Percentiles rank a stretch among this genome's conserved stretches.
phyloP scores from a whole-genome alignment of 2,888 invertebrate genomes.

The Poecilobothrus nobilitatus region DNA sequence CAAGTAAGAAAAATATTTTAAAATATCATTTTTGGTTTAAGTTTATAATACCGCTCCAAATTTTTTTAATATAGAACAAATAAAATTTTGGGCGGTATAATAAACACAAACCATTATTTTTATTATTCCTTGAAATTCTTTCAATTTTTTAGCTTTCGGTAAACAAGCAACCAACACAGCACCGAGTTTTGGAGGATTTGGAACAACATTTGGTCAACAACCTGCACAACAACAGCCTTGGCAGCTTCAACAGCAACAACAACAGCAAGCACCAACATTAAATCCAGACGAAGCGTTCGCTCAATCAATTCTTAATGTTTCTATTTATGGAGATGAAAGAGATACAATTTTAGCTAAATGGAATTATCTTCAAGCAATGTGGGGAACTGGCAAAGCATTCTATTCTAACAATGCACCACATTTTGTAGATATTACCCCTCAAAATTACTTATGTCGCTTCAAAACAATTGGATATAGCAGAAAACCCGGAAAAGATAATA shows the following conservation, averaged over 20 bases:
- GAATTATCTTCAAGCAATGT: constrained; percentile 76
- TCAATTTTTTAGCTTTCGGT: constrained; percentile 7
- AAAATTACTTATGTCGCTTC: constrained; percentile 87
- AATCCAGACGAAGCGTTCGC: constrained; percentile 62
- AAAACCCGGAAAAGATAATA: constrained; percentile 77
- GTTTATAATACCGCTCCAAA: not conserved
- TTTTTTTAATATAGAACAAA: not conserved
- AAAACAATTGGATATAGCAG: constrained; percentile 91
- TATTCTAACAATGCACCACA: constrained; percentile 63
- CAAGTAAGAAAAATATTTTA: constrained; percentile 21
- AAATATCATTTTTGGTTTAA: not conserved
- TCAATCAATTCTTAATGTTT: constrained; percentile 67
- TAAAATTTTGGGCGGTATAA: too few species aligned
- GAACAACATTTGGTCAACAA: constrained; percentile 47
- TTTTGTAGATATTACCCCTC: constrained; percentile 74
- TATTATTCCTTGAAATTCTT: not conserved
- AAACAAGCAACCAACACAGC: constrained; percentile 28
- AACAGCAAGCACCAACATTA: constrained; percentile 47
- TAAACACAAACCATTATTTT: too few species aligned
- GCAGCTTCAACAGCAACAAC: constrained; percentile 41
- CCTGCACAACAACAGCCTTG: constrained; percentile 30
- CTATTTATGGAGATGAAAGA: constrained; percentile 88
- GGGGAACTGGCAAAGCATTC: constrained; percentile 60
- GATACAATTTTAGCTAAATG: constrained; percentile 88
- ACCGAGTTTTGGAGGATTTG: constrained; percentile 48